Evolutionary conservation across 2,797 vertebrate genomes (phyloP).

Genomic region (Capromys pilorides): DNA sequence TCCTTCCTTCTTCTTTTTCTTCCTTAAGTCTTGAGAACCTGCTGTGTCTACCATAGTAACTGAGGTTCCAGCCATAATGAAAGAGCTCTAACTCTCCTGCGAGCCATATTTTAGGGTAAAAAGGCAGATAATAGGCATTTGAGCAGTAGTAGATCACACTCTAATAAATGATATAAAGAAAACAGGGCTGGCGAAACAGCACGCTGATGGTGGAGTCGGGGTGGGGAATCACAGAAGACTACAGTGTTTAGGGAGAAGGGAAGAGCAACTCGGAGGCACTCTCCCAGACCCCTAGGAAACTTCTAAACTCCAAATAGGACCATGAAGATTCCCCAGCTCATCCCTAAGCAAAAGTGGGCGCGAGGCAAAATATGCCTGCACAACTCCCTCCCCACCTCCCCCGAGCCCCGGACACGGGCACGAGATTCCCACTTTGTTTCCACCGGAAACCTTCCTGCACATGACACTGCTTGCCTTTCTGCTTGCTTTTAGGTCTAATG

Average conservation of each 20-base stretch:
- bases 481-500: background rate
- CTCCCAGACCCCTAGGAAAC: background rate
- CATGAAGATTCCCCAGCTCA: background rate
- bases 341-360: background rate
- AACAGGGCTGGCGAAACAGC: background rate
- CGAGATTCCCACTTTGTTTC: conserved; percentile 12
- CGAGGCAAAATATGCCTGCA: background rate
- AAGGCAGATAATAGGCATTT: background rate
- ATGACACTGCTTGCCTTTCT: background rate
- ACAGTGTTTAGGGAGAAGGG: background rate
- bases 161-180: background rate
- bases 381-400: background rate
- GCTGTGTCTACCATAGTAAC: background rate
- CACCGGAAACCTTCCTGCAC: background rate
- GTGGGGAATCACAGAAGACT: background rate
- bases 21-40: background rate
- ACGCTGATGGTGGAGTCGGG: background rate
- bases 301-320: background rate
- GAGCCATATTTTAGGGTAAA: background rate
- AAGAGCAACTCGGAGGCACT: background rate
- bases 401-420: background rate
- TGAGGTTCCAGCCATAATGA: background rate
- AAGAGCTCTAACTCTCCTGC: background rate
- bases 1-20: background rate
- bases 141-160: background rate